Base-by-base conservation (phyloP, 37 sponge, comb jelly and placozoan genomes). In the Aplysina aerophoba region DNA sequence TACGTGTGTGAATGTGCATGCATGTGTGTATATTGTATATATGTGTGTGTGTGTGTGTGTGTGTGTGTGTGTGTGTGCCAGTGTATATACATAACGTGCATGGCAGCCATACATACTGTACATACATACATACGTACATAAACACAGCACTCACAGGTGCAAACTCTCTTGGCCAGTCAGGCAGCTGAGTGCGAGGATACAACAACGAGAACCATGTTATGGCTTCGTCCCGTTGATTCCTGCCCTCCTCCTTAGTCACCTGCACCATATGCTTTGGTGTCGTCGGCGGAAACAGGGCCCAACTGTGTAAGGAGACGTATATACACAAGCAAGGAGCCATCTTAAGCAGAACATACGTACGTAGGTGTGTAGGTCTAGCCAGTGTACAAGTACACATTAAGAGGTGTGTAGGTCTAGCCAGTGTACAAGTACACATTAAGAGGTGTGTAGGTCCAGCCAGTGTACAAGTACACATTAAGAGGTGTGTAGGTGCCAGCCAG, bases 231-330 rank as follows among this genome's bases (percentile, higher is more conserved):
- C 59, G 77, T 68, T 96, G 96, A 40, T 24, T 61, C 19, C 88
- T 88, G 0, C 94, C 92, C 40, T 85, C 83, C 3, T 87, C 87
- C 6, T 85, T 73, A 33, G 88, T 84, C 22, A 90, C 89, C 63
- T 92, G 89, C 34, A 97, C 80, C 27, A 93, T 33, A 63, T 90
- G 90, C 85, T 93, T 93, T 12, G 98, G 96, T 30, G 99, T 95
- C 57, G 78, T 37, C 0, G 99, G 96, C n/a, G 99, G 99, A 68
- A 99, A 96, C 41, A 99, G 73, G 19, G 87, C 93, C 99, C 99
- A 99, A 39, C 98, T 97, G 83, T 0, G 36, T 15, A 61, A 36
- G 61, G 11, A 34, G 20, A 71, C 64, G 11, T 13, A 62, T 27
- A 11, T 62, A 19, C 59, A 15, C 59, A 20, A 15, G 19, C 15